phyloP scores from a whole-genome alignment of 30 jellyfish, hydroid and myxozoan genomes.

The Turritopsis rubra region DNA sequence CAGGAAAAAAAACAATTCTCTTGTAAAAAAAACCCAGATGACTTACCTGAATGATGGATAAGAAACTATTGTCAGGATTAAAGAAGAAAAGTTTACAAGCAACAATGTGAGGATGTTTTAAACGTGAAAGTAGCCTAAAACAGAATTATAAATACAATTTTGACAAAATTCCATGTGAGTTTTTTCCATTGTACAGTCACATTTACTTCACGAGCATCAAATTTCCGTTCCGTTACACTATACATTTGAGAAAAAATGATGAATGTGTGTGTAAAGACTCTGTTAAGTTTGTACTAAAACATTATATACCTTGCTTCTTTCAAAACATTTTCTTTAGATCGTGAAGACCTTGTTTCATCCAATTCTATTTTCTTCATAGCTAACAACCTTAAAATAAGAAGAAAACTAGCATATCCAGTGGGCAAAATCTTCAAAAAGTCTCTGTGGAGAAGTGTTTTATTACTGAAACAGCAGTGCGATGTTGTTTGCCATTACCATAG shows the following conservation, averaged over 20 bases:
- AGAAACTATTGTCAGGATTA: constrained; percentile 42
- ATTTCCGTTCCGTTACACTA: too few species aligned
- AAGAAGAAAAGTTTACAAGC: constrained; percentile 53
- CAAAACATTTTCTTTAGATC: constrained; percentile 65
- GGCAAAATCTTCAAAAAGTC: too few species aligned
- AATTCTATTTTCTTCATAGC: constrained; percentile 76
- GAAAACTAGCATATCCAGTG: too few species aligned
- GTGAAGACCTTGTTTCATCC: constrained; percentile 53
- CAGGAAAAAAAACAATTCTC: too few species aligned
- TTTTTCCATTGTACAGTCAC: too few species aligned
- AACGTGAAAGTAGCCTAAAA: constrained; percentile 43
- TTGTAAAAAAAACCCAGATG: background rate
- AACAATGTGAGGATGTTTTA: constrained; percentile 84
- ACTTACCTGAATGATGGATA: constrained; percentile 71
- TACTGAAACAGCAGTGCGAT: too few species aligned
- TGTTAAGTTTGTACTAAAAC: too few species aligned
- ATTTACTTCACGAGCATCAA: too few species aligned
- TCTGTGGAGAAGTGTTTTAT: too few species aligned
- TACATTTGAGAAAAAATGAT: too few species aligned
- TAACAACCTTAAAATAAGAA: constrained; percentile 33
- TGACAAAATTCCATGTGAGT: background rate
- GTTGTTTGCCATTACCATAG: too few species aligned
- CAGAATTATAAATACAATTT: background rate
- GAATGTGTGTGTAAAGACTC: too few species aligned
- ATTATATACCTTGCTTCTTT: constrained; percentile 80